phyloP scores from a whole-genome alignment of 2,888 invertebrate genomes.

The Zaprionus lineosus region DNA sequence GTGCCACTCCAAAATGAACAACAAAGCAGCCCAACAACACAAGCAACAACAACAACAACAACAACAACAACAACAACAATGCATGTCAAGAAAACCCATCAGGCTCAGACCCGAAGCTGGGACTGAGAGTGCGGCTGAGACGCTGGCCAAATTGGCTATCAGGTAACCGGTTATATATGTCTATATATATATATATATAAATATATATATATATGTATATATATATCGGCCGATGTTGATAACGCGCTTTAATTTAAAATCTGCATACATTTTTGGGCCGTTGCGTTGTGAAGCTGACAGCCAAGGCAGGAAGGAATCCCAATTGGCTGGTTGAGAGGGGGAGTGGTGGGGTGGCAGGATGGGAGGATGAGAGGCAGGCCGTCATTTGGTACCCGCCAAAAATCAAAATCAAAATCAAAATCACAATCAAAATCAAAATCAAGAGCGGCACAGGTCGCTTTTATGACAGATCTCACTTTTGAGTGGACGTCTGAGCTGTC shows the following conservation, averaged over 20 bases:
- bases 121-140: conserved; percentile 38
- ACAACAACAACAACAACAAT: conserved; percentile 6
- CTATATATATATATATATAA: conserved; percentile 28
- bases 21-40: too few relatives aligned
- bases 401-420: conserved; percentile 54
- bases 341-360: too few relatives aligned
- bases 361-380: conserved; percentile 23
- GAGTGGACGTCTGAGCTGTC: conserved; percentile 69
- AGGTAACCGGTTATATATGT: conserved; percentile 55
- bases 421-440: conserved; percentile 48
- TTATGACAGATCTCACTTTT: conserved; percentile 77
- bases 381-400: conserved; percentile 47
- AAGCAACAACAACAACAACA: too few relatives aligned
- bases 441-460: conserved; percentile 65
- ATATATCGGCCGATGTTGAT: conserved; percentile 54
- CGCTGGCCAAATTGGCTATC: conserved; percentile 64
- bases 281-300: conserved; percentile 49
- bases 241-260: conserved; percentile 73
- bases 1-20: conserved; percentile 61
- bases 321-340: too few relatives aligned
- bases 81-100: conserved; percentile 39
- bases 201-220: conserved; percentile 24
- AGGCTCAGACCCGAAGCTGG: too few relatives aligned
- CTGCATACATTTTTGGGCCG: conserved; percentile 72
- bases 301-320: too few relatives aligned